phyloP scores from a whole-genome alignment of 2,888 invertebrate species.

The Rotaria sp. region DNA sequence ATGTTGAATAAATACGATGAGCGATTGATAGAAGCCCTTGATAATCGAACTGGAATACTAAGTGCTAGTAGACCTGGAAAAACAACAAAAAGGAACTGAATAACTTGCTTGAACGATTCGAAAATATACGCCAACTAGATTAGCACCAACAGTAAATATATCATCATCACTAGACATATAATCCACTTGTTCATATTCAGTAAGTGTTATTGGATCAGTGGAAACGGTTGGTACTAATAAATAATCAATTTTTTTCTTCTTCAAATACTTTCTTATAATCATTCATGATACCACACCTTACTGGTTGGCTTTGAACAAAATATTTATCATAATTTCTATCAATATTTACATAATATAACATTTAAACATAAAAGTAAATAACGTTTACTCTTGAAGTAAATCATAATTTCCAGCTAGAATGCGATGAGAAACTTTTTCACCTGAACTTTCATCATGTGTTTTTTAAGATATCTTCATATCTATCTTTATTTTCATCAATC shows the following conservation, averaged over 20 bases:
- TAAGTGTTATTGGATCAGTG: constrained; percentile 72
- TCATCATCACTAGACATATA: constrained; percentile 33
- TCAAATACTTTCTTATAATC: constrained; percentile 76
- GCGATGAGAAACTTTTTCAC: constrained; percentile 79
- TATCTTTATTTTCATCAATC: neutral
- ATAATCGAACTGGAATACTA: constrained; percentile 21
- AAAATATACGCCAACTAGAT: constrained; percentile 29
- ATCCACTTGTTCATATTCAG: constrained; percentile 68
- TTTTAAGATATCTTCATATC: constrained; percentile 53
- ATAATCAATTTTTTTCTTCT: constrained; percentile 65
- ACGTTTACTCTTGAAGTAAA: constrained; percentile 64
- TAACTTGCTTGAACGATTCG: too few relatives aligned
- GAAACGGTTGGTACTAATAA: constrained; percentile 85
- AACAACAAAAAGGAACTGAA: neutral
- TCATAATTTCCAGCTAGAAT: constrained; percentile 93
- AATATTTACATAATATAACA: neutral
- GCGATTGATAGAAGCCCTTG: constrained; percentile 66
- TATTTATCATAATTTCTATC: constrained; percentile 78
- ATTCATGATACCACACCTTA: constrained; percentile 75
- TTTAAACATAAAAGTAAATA: constrained; percentile 41
- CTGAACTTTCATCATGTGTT: constrained; percentile 75
- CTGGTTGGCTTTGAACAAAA: constrained; percentile 77
- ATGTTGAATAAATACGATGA: constrained; percentile 51
- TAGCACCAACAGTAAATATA: constrained; percentile 36
- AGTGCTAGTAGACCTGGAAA: constrained; percentile 32